Evolutionary conservation across 2,888 invertebrate species (phyloP).

Genomic region (Polyommatus icarus): DNA sequence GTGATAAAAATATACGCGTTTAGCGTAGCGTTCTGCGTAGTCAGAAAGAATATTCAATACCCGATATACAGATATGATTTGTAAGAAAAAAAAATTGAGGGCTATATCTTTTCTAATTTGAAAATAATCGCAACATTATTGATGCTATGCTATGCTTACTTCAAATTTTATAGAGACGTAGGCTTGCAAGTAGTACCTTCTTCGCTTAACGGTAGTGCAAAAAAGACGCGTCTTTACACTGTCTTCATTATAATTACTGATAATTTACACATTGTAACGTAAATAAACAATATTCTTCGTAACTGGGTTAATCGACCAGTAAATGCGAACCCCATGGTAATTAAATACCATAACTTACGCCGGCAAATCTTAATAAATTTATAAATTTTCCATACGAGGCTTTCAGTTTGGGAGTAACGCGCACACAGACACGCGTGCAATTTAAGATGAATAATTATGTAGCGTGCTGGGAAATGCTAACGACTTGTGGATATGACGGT

Average conservation of each 20-base stretch:
- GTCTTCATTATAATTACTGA: neutral
- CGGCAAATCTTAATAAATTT: constrained; percentile 70
- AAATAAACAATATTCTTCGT: constrained; percentile 13
- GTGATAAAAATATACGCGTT: no score
- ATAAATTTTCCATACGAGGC: constrained; percentile 65
- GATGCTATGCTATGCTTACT: no score
- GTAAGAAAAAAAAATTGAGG: no score
- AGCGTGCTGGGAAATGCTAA: constrained; percentile 62
- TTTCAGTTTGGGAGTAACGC: constrained; percentile 62
- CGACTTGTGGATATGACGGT: constrained; percentile 50
- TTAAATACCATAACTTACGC: constrained; percentile 55
- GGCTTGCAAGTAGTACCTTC: no score
- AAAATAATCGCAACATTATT: no score
- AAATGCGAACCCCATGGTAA: constrained; percentile 45
- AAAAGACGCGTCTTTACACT: neutral
- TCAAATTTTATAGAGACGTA: no score
- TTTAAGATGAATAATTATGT: constrained; percentile 81
- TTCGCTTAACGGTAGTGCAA: no score
- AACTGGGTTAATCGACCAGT: neutral
- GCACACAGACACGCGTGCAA: constrained; percentile 72
- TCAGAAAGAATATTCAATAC: no score
- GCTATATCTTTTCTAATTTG: no score
- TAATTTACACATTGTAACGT: neutral
- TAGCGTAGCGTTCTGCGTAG: no score
- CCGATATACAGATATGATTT: no score